Percentiles rank a stretch among this genome's conserved stretches.
phyloP scores from a whole-genome alignment of 2,888 invertebrate species.

The Acrobasis consociella region DNA sequence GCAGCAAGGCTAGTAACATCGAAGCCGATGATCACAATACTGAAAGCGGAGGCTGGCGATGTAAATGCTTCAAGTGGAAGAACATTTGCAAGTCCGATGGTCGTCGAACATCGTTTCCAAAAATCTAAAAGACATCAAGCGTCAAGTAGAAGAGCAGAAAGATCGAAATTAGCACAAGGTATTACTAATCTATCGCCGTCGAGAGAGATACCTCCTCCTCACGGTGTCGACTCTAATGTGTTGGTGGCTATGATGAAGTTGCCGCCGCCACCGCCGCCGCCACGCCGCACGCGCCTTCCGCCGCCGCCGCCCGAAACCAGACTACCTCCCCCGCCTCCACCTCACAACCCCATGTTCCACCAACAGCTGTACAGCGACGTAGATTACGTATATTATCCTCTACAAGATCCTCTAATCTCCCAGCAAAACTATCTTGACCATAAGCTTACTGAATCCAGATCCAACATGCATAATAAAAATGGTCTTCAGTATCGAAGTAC shows the following conservation, averaged over 20 bases:
- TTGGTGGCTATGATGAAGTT: slow-evolving; percentile 84
- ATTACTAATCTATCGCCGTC: slow-evolving; percentile 74
- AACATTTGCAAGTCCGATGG: slow-evolving; percentile 78
- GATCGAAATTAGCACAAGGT: slow-evolving; percentile 82
- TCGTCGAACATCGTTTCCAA: slow-evolving; percentile 74
- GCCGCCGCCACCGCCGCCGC: slow-evolving; percentile 82
- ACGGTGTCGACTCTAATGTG: slow-evolving; percentile 74
- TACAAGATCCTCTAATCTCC: slow-evolving; percentile 94
- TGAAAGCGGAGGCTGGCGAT: slow-evolving; percentile 89
- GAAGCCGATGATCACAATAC: slow-evolving; percentile 88
- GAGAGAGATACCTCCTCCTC: slow-evolving; percentile 68
- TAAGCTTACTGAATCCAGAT: slow-evolving; percentile 89
- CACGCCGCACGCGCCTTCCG: slow-evolving; percentile 84
- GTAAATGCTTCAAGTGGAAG: slow-evolving; percentile 84
- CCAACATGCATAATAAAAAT: slow-evolving; percentile 86
- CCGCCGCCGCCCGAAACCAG: slow-evolving; percentile 86
- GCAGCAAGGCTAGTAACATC: slow-evolving; percentile 90
- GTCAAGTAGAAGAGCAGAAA: slow-evolving; percentile 84
- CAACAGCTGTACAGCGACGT: slow-evolving; percentile 95
- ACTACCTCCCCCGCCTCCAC: slow-evolving; percentile 87
- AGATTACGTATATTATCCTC: slow-evolving; percentile 95
- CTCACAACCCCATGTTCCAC: slow-evolving; percentile 93
- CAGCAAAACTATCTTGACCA: slow-evolving; percentile 96
- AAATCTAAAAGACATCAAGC: slow-evolving; percentile 77
- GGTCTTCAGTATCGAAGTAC: slow-evolving; percentile 92